Conservation (phyloP, 1,140 invertebrate genomes). For the Mesaphorura yosii region DNA sequence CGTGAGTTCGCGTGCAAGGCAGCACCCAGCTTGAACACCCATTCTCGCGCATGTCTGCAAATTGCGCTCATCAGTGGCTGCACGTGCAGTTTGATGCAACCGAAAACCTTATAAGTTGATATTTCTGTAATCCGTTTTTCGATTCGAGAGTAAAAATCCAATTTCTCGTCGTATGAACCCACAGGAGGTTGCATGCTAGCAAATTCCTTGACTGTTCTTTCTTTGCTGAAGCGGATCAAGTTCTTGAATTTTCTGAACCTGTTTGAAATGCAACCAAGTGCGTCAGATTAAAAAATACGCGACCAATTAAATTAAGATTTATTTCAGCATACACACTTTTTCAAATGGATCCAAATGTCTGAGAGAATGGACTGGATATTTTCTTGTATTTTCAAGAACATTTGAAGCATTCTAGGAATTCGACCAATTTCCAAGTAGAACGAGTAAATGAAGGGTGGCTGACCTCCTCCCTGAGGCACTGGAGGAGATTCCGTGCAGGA, state of each 20-base stretch:
- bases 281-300: too few relatives aligned
- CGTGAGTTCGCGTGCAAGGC: conserved; percentile 47
- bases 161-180: conserved; percentile 65
- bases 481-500: conserved; percentile 60
- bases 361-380: conserved; percentile 48
- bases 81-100: conserved; percentile 47
- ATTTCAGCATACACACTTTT: conserved; percentile 39
- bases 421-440: conserved; percentile 66
- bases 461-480: conserved; percentile 44
- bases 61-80: conserved; percentile 50
- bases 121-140: conserved; percentile 52
- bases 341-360: conserved; percentile 51
- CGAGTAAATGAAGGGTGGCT: conserved; percentile 48
- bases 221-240: conserved; percentile 72
- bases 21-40: conserved; percentile 54
- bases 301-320: background rate
- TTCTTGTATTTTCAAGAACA: conserved; percentile 52
- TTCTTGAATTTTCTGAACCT: conserved; percentile 64
- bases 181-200: conserved; percentile 55
- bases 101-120: conserved; percentile 14
- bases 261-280: conserved; percentile 30
- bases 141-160: conserved; percentile 65
- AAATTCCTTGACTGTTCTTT: conserved; percentile 59
- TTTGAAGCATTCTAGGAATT: conserved; percentile 52
- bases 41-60: conserved; percentile 52